These are phyloP conservation scores for Rhagoletis pomonella DNA, from an alignment of 1,140 invertebrate species.

Conservation along the genomic window DNA sequence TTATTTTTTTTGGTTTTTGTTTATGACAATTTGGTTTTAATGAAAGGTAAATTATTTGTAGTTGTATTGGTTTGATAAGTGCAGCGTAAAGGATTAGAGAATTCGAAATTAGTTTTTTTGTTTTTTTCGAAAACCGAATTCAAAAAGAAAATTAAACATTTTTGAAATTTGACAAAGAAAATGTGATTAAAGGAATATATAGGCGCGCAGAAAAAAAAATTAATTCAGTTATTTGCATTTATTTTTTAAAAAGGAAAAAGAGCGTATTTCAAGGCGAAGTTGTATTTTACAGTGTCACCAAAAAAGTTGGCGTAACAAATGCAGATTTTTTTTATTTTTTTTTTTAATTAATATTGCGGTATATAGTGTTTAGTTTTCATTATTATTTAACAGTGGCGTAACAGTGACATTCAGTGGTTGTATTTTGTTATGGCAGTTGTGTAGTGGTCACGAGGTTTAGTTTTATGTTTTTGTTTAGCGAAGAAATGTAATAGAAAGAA, in stretches of 20 bases:
- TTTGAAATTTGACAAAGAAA: background rate
- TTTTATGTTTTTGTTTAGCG: conserved; percentile 17
- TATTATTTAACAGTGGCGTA: conserved; percentile 7
- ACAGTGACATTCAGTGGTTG: conserved; percentile 32
- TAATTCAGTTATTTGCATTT: background rate
- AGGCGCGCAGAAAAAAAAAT: no score
- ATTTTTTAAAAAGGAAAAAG: background rate
- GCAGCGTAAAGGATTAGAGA: no score
- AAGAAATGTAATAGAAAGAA: conserved; percentile 41
- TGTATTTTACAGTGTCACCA: background rate
- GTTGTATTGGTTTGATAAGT: background rate
- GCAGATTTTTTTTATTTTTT: background rate
- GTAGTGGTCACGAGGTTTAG: conserved; percentile 3
- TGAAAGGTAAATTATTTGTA: background rate
- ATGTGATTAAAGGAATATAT: no score
- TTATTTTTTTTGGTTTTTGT: conserved; percentile 52
- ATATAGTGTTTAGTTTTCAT: background rate
- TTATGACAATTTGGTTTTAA: conserved; percentile 54
- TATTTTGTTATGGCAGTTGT: conserved; percentile 11
- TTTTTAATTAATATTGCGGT: background rate
- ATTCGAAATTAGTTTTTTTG: background rate
- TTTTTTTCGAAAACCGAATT: background rate
- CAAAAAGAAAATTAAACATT: background rate
- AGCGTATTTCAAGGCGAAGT: background rate
- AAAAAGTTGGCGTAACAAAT: background rate